Conservation (phyloP, 2,797 vertebrate species). For the Halcyon badia region DNA sequence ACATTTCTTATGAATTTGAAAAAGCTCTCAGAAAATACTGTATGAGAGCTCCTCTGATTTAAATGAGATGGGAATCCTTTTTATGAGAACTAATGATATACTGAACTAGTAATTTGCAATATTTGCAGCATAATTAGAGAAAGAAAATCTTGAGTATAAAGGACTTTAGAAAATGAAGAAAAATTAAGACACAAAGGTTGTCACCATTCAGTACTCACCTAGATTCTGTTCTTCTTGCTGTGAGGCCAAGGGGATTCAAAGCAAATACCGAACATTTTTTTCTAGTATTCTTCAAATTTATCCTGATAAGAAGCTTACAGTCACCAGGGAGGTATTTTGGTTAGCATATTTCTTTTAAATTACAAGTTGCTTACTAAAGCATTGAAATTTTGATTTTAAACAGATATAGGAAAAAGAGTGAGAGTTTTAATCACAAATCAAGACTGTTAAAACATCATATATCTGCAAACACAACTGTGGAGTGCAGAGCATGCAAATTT, state of each 20-base stretch:
- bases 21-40: not conserved
- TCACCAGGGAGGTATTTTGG: not conserved
- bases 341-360: not conserved
- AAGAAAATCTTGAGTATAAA: not conserved
- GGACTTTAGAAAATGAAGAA: not conserved
- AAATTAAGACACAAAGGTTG: not conserved
- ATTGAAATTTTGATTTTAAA: not conserved
- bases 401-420: not conserved
- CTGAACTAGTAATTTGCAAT: not conserved
- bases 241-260: not conserved
- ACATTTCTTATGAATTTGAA: not conserved
- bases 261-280: not conserved
- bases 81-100: not conserved
- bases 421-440: not conserved
- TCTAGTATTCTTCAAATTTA: not conserved
- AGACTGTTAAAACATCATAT: not conserved
- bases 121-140: not conserved
- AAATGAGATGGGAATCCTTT: not conserved
- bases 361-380: not conserved
- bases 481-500: not conserved
- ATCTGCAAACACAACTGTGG: not conserved
- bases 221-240: not conserved
- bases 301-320: not conserved
- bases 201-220: not conserved
- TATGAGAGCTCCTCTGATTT: not conserved